Base-by-base conservation (phyloP, 2,113 vertebrate species). In the Paedocypris sp. region DNA sequence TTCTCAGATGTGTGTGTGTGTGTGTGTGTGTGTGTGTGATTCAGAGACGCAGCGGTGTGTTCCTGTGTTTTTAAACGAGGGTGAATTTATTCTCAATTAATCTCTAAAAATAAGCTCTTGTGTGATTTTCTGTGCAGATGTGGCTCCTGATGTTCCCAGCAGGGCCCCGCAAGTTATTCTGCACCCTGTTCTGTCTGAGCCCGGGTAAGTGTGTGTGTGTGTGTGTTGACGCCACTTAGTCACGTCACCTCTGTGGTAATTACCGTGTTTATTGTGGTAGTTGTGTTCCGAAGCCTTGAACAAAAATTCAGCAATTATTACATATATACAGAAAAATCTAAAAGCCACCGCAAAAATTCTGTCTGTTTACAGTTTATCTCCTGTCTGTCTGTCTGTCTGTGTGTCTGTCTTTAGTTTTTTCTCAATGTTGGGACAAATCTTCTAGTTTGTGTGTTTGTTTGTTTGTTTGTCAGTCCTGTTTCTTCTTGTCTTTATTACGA, bases 81-180 rank as follows among this genome's bases (percentile, higher is more conserved):
- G 16, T 15, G 2, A 36, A 53, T 16, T 38, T 29, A 29, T 16
- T 31, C 13, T 18, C 7, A 16, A 11, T 29, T 26, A 4, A 19
- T 25, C 35, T 56, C 39, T 29, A 29, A 41, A 41, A 41, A 56
- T 26, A 56, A 23, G 18, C 23, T 16, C 7, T 36, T 18, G 16
- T 31, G 35, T 12, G 8, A 8, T 5, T 61, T 16, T 48, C 3
- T 60, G 54, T 76, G 19, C 80, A 98, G 95, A 97, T 52, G 91
- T 98, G 73, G 84, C 92, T 47, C 92, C 88, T 0, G 94, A 97
- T 83, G 89, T 87, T 0, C 90, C 90, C 0, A 88, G 82, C 65
- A 82, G 90, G 79, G 89, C 94, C 0, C 95, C 94, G 0, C 95
- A 98, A 78, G 93, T 98, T 53, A 75, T 97, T 73, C 87, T 98